These are phyloP conservation scores for Halictus rubicundus DNA, from an alignment of 1,140 invertebrate genomes.

Conservation along the genomic window DNA sequence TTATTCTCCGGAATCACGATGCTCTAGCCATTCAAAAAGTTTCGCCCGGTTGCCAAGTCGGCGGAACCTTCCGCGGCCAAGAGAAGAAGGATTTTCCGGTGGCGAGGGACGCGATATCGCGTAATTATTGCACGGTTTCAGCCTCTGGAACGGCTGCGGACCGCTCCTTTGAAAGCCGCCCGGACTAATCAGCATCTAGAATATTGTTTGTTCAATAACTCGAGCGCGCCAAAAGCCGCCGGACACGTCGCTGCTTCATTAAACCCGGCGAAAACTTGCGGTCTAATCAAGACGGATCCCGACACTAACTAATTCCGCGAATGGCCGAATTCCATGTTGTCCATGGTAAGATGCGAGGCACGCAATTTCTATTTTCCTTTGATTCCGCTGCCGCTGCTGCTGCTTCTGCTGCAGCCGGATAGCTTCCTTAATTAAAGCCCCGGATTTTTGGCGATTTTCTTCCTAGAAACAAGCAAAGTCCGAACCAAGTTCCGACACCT, in stretches of 20 bases:
- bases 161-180: slow-evolving; percentile 51
- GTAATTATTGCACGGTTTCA: slow-evolving; percentile 60
- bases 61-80: no score
- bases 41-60: neutral
- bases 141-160: slow-evolving; percentile 35
- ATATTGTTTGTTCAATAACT: slow-evolving; percentile 59
- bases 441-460: neutral
- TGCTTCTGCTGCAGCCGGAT: neutral
- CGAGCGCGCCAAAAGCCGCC: slow-evolving; percentile 64
- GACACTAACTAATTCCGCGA: neutral
- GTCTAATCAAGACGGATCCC: slow-evolving; percentile 49
- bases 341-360: neutral
- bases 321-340: slow-evolving; percentile 1
- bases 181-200: slow-evolving; percentile 73
- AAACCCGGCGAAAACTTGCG: slow-evolving; percentile 51
- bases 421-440: neutral
- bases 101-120: slow-evolving; percentile 48
- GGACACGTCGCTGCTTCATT: slow-evolving; percentile 64
- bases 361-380: neutral
- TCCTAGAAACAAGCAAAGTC: no score
- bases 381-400: neutral
- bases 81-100: neutral
- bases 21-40: slow-evolving; percentile 23
- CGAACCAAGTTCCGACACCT: no score
- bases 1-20: neutral